Base-by-base conservation (phyloP, 2,113 vertebrate genomes). In the Poecile atricapillus region DNA sequence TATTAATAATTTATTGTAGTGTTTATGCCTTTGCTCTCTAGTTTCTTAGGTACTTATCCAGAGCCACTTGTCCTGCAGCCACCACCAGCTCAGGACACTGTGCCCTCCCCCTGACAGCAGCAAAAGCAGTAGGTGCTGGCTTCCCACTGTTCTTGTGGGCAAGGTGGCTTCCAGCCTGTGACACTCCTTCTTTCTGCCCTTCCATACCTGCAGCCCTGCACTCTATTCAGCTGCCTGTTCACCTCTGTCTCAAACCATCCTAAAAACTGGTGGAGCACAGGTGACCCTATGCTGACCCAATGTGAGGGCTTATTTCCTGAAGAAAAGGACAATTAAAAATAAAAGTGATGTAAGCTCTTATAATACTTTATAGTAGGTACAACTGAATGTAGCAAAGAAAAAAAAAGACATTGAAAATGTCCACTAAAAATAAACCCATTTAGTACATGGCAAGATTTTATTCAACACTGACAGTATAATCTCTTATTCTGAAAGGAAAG, bases 351-450 rank as follows among this genome's bases (percentile, higher is more conserved):
- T 50, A 58, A 49, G 17, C 24, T 78, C 58, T 75, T 62, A 7
- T 17, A 68, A 60, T 56, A 24, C 13, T 64, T 87, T 69, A 43
- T 13, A 63, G n/a, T 16, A 69, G 20, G 11, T 58, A 68, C 20
- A 73, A 16, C 15, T 31, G 21, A 95, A 65, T 33, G 15, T 31
- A 93, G 44, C n/a, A n/a, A 44, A 56, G 67, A 74, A 39, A 37
- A 67, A 60, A 77, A 67, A 33, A 8, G 1, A 31, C 11, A 39
- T 46, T 1, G n/a, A 84, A 92, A 76, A 67, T 44, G 22, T 76
- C 18, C 81, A 97, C 98, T 98, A 98, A 90, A 98, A 89, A 92
- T 96, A 98, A 93, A 98, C 91, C 7, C 94, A 97, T 93, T 95
- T 96, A 91, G 96, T 98, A 74, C 97, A 98, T 56, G 68, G 83